Conservation (phyloP, 2,113 vertebrate species). For the Prunella himalayana region DNA sequence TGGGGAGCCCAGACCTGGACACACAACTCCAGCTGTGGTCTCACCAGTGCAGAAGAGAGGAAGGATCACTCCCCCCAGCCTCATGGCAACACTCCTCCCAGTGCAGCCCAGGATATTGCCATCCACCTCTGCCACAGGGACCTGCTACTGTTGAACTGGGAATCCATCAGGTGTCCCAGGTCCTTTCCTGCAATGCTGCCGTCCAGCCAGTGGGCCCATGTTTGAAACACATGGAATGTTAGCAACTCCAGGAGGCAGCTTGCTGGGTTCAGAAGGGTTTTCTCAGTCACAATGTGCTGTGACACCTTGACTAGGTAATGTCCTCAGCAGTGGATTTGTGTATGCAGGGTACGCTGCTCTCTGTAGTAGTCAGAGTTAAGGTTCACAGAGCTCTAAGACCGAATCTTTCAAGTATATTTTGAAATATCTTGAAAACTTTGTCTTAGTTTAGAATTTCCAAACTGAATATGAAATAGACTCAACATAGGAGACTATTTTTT, state of each 20-base stretch:
- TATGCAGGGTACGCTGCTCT: background rate
- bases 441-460: conserved; percentile 40
- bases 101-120: background rate
- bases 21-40: background rate
- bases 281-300: background rate
- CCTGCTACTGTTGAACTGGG: background rate
- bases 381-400: background rate
- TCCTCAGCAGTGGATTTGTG: background rate
- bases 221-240: background rate
- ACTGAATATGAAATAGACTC: conserved; percentile 36
- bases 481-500: conserved; percentile 20
- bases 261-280: background rate
- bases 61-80: background rate
- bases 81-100: background rate
- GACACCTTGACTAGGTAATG: background rate
- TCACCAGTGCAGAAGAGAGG: background rate
- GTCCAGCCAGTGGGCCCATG: background rate
- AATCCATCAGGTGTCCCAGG: background rate
- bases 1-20: background rate
- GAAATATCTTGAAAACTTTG: conserved; percentile 11
- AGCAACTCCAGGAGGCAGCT: background rate
- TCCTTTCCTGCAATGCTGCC: background rate
- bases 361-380: background rate
- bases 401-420: background rate
- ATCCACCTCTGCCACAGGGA: background rate